Conservation (phyloP, 1,140 invertebrate genomes). For the Drosophila prosaltans region DNA sequence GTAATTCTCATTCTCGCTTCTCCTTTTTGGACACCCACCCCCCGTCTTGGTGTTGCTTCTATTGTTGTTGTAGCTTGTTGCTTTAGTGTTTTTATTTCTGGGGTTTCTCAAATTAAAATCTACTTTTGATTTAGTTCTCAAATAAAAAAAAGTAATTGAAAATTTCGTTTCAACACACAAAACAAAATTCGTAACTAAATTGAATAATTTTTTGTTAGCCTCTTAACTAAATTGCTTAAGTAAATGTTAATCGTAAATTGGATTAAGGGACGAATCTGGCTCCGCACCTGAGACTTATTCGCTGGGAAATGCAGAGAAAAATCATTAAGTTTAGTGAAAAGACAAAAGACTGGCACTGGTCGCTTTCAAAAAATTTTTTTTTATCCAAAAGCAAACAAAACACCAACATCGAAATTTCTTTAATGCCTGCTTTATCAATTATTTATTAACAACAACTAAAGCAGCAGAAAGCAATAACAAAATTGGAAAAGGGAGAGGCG, state of each 20-base stretch:
- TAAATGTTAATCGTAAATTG: not conserved
- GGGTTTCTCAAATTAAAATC: not conserved
- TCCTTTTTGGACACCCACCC: constrained; percentile 52
- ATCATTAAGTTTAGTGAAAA: constrained; percentile 10
- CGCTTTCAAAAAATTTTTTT: not conserved
- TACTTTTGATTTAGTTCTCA: constrained; percentile 42
- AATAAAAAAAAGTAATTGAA: constrained; percentile 16
- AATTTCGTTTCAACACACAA: not conserved
- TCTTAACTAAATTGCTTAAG: not conserved
- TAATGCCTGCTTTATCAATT: constrained; percentile 1
- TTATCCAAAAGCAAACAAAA: not conserved
- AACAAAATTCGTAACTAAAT: constrained; percentile 4
- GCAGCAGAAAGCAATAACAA: not conserved
- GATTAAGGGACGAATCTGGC: too few species aligned
- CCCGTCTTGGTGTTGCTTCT: constrained; percentile 23
- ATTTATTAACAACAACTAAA: not conserved
- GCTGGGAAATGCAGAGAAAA: not conserved
- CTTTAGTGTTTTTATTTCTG: constrained; percentile 34
- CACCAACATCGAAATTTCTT: not conserved
- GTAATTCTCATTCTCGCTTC: constrained; percentile 56
- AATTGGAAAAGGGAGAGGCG: not conserved
- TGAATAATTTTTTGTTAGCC: not conserved
- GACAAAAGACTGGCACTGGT: constrained; percentile 16
- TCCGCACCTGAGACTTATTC: not conserved
- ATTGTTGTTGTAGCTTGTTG: constrained; percentile 57